phyloP scores from a whole-genome alignment of 2,888 invertebrate species.

The Synergus gifuensis region DNA sequence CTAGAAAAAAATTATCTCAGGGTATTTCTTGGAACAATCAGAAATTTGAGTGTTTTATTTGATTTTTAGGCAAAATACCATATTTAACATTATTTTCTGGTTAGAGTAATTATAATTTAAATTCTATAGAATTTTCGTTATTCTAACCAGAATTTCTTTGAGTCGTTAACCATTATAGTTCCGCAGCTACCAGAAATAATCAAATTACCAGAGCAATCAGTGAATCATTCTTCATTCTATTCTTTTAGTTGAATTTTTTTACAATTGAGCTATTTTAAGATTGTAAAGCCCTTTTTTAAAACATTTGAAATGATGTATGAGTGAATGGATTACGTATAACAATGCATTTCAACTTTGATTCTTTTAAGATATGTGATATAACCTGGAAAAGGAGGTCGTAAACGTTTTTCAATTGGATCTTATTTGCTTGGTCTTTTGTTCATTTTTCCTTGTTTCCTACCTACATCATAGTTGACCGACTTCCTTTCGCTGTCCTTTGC shows the following conservation, averaged over 20 bases:
- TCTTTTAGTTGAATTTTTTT: no score
- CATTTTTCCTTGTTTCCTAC: neutral
- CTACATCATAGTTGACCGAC: constrained; percentile 26
- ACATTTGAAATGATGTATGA: neutral
- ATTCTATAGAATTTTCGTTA: no score
- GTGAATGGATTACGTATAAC: constrained; percentile 1
- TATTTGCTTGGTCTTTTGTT: constrained; percentile 4
- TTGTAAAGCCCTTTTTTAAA: neutral
- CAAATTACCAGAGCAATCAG: neutral
- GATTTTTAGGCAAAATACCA: no score
- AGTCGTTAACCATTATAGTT: neutral
- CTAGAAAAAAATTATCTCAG: no score
- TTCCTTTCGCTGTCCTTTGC: constrained; percentile 19
- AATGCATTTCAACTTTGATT: neutral
- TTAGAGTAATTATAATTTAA: no score
- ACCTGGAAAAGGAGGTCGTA: neutral
- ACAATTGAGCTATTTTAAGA: no score
- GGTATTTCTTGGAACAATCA: no score
- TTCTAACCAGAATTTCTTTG: neutral
- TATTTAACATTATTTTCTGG: no score
- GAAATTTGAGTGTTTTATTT: no score
- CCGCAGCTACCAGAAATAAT: no score
- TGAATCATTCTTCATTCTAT: neutral
- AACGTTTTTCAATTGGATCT: constrained; percentile 9
- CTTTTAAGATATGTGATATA: neutral